These are phyloP conservation scores for Oscheius sp. DNA, from an alignment of 2,888 invertebrate genomes.

Conservation along the genomic window DNA sequence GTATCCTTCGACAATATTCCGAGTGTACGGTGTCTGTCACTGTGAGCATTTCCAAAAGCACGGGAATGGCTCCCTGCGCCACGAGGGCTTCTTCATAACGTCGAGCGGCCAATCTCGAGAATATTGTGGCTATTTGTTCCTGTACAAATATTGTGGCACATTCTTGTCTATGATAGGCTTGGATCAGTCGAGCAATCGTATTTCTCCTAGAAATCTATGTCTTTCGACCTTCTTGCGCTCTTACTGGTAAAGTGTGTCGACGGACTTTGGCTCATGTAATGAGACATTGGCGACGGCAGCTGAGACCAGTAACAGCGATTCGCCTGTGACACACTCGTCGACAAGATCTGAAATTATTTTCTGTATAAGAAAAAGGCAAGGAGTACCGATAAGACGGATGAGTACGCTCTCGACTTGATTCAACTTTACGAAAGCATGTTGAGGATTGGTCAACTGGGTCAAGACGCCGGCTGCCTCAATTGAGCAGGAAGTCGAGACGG, in stretches of 20 bases:
- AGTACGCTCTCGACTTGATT: constrained; percentile 58
- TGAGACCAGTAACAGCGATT: constrained; percentile 64
- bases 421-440: constrained; percentile 61
- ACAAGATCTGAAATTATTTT: constrained; percentile 49
- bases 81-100: constrained; percentile 64
- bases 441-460: constrained; percentile 70
- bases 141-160: constrained; percentile 66
- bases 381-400: constrained; percentile 51
- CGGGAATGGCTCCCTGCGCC: constrained; percentile 62
- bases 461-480: constrained; percentile 71
- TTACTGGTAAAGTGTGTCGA: constrained; percentile 52
- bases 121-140: constrained; percentile 68
- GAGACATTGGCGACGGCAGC: constrained; percentile 69
- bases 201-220: constrained; percentile 45
- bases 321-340: constrained; percentile 62
- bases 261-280: constrained; percentile 48
- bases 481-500: constrained; percentile 50
- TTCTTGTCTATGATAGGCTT: constrained; percentile 52
- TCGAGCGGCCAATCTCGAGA: constrained; percentile 65
- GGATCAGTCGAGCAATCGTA: constrained; percentile 59
- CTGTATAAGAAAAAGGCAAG: too few relatives aligned
- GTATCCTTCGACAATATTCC: constrained; percentile 65
- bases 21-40: constrained; percentile 53
- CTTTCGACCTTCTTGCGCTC: neutral
- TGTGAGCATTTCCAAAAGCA: constrained; percentile 65